phyloP scores from a whole-genome alignment of 2,113 vertebrate species.

The Cnemophilus loriae region DNA sequence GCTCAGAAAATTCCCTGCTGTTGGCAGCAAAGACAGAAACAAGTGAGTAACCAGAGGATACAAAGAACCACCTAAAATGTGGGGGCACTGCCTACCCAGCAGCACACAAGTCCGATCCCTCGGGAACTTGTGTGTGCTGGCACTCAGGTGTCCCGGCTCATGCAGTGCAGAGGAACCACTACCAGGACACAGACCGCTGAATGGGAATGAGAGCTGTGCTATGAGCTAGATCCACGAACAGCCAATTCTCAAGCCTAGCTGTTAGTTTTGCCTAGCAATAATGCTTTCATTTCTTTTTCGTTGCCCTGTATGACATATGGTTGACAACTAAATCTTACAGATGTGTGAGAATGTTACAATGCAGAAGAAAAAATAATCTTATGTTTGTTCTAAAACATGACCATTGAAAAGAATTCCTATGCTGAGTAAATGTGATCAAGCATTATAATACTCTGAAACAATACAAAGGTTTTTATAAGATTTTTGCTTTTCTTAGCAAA shows the following conservation, averaged over 20 bases:
- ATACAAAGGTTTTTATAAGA: not conserved
- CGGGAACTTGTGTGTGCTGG: not conserved
- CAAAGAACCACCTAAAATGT: not conserved
- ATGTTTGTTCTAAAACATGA: not conserved
- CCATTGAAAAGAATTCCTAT: not conserved
- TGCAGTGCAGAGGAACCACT: not conserved
- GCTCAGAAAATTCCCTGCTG: not conserved
- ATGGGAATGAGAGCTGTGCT: not conserved
- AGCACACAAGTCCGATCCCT: not conserved
- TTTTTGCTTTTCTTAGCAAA: not conserved
- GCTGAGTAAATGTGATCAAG: not conserved
- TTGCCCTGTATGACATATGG: too few species aligned
- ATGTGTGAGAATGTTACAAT: not conserved
- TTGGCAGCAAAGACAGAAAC: not conserved
- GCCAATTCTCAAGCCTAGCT: not conserved
- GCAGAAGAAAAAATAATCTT: not conserved
- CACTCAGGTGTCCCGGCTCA: rapidly evolving
- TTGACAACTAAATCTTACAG: not conserved
- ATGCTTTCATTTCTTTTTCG: not conserved
- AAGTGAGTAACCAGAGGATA: not conserved
- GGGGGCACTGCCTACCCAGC: not conserved
- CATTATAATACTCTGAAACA: not conserved
- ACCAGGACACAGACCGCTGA: not conserved
- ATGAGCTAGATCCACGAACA: not conserved
- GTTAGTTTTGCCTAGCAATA: not conserved